Evolutionary conservation across 2,888 invertebrate species (phyloP), one percentile per base, ranked within the genome.

Genomic region (Apeira syringaria): DNA sequence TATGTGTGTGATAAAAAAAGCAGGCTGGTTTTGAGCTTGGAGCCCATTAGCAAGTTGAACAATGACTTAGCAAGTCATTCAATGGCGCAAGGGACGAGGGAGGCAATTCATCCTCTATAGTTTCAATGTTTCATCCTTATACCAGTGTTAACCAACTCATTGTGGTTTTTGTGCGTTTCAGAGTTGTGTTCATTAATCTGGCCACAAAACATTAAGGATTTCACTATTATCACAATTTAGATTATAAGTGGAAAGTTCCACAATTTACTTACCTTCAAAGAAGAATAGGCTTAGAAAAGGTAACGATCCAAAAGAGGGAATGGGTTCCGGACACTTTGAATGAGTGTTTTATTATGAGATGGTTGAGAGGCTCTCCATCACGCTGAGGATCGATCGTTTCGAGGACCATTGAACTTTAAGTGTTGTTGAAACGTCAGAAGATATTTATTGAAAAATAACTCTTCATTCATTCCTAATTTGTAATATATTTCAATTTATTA

Each of bases 11-110:
- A n/a, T n/a, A n/a, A n/a, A n/a, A n/a, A n/a, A n/a, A n/a, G n/a
- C 61, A 56, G 61, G 58, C 62, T 66, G 58, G 59, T 63, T 69
- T 67, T 73, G 73, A 74, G 80, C 80, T 74, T 72, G 74, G 75
- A 80, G 79, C 80, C 80, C 80, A 80, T 81, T 81, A 81, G 80
- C 74, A 80, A 80, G 79, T 80, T 74, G 74, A 80, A 80, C 79
- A 80, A 78, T 74, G 74, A 66, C 67, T 71, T 68, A 68, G 78
- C 80, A 76, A 81, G 80, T 81, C 80, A 80, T 79, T 67, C 69
- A 66, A 65, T 58, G 51, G 61, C 47, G 56, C 52, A 52, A 59
- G 52, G 36, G 45, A 7, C 25, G 54, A 43, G 49, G 47, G 56
- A 50, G 59, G 53, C 62, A 59, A 64, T 59, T 62, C 62, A 64